Evolutionary conservation across 2,888 invertebrate genomes (phyloP).

Genomic region (Abrostola triplasia): DNA sequence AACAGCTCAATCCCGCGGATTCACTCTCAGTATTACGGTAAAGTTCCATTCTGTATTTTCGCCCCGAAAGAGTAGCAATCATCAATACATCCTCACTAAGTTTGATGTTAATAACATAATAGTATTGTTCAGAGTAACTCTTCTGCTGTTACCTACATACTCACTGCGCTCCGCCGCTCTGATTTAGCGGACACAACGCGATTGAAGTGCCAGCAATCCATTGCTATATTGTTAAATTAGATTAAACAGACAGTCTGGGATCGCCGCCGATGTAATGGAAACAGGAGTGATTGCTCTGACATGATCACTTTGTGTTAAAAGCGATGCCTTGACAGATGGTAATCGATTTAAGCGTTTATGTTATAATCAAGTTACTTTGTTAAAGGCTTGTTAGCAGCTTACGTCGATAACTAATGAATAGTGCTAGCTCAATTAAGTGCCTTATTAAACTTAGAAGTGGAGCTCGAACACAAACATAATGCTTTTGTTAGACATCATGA

Average conservation of each 20-base stretch:
- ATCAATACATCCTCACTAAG: not conserved
- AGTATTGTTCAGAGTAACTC: not conserved
- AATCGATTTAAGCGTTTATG: not conserved
- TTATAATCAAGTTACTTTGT: not conserved
- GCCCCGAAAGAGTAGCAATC: not conserved
- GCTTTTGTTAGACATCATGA: too few species aligned
- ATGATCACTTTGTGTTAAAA: not conserved
- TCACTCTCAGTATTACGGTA: too few species aligned
- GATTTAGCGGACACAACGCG: slow-evolving; percentile 32
- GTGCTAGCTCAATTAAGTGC: too few species aligned
- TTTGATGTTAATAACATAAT: not conserved
- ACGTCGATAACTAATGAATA: too few species aligned
- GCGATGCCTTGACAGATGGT: not conserved
- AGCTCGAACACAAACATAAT: too few species aligned
- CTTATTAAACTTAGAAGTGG: too few species aligned
- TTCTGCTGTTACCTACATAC: not conserved
- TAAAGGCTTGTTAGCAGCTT: not conserved
- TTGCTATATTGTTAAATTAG: not conserved
- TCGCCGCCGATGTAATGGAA: not conserved
- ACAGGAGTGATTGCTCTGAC: not conserved
- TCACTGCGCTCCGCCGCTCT: slow-evolving; percentile 1
- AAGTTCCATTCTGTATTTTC: too few species aligned
- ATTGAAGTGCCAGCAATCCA: slow-evolving; percentile 23
- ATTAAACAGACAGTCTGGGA: not conserved
- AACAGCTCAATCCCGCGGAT: too few species aligned